These are phyloP conservation scores for Mormyrus iriodes DNA, from an alignment of 2,113 vertebrate species.

Conservation along the genomic window DNA sequence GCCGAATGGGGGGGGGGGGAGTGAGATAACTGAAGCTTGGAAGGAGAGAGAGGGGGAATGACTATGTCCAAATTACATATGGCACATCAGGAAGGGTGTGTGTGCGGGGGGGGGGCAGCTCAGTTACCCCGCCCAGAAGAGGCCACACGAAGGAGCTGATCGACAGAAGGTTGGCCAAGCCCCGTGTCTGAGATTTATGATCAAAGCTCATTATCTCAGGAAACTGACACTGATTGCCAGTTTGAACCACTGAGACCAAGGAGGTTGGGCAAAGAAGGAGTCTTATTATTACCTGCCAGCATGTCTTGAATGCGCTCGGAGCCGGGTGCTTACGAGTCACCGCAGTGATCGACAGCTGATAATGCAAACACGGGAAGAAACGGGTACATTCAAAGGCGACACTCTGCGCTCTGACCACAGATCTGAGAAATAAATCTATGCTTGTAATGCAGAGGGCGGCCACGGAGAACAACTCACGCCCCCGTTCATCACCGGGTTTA, in stretches of 20 bases:
- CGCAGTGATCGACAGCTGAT: conserved; percentile 56
- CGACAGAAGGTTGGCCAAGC: conserved; percentile 75
- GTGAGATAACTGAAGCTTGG: conserved; percentile 31
- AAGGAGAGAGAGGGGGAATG: conserved; percentile 29
- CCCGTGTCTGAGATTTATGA: conserved; percentile 89
- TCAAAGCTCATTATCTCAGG: conserved; percentile 72
- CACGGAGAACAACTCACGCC: not conserved
- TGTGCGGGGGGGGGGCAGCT: conserved; percentile 77
- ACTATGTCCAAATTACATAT: conserved; percentile 62
- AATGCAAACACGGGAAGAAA: conserved; percentile 40
- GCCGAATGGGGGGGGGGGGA: conserved; percentile 21
- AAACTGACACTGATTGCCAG: conserved; percentile 73
- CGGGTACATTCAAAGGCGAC: conserved; percentile 33
- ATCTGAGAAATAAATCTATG: conserved; percentile 54
- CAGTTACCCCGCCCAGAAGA: conserved; percentile 75
- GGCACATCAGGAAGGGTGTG: conserved; percentile 87
- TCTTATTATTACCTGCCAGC: not conserved
- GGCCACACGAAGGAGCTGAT: conserved; percentile 76
- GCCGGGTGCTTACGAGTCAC: conserved; percentile 54
- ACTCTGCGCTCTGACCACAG: conserved; percentile 37
- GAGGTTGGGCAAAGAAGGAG: not conserved
- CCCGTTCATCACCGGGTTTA: not conserved
- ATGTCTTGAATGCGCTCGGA: conserved; percentile 48
- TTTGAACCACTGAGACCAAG: conserved; percentile 61
- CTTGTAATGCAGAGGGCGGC: not conserved